phyloP scores from a whole-genome alignment of 2,888 invertebrate species.

The Psylliodes chrysocephalus region DNA sequence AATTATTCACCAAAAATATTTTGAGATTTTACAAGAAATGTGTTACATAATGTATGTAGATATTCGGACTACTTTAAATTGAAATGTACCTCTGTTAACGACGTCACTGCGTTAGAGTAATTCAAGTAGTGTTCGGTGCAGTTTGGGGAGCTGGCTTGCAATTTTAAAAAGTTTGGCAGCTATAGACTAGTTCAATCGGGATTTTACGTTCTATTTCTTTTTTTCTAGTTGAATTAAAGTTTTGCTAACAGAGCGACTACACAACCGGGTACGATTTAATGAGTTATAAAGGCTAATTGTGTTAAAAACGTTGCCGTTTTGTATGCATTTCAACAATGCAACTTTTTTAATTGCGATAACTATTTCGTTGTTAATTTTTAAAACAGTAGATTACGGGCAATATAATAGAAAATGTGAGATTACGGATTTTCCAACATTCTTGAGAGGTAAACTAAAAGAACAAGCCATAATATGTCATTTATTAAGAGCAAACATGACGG shows the following conservation, averaged over 20 bases:
- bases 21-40: too few species aligned
- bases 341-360: constrained; percentile 3
- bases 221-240: background rate
- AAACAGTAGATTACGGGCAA: too few species aligned
- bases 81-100: background rate
- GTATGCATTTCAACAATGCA: constrained; percentile 1
- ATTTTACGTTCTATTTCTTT: constrained; percentile 6
- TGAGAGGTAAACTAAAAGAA: too few species aligned
- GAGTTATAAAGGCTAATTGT: constrained; percentile 10
- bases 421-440: too few species aligned
- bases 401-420: too few species aligned
- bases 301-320: constrained; percentile 14
- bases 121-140: constrained; percentile 24
- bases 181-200: constrained; percentile 22
- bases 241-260: background rate
- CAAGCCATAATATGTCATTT: too few species aligned
- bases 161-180: constrained; percentile 31
- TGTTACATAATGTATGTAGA: too few species aligned
- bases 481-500: too few species aligned
- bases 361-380: background rate
- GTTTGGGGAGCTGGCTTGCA: constrained; percentile 22
- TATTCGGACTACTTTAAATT: too few species aligned
- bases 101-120: constrained; percentile 12
- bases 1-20: too few species aligned
- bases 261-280: constrained; percentile 9